These are phyloP conservation scores for Heliconius aoede DNA, from an alignment of 2,888 invertebrate species.

Conservation along the genomic window DNA sequence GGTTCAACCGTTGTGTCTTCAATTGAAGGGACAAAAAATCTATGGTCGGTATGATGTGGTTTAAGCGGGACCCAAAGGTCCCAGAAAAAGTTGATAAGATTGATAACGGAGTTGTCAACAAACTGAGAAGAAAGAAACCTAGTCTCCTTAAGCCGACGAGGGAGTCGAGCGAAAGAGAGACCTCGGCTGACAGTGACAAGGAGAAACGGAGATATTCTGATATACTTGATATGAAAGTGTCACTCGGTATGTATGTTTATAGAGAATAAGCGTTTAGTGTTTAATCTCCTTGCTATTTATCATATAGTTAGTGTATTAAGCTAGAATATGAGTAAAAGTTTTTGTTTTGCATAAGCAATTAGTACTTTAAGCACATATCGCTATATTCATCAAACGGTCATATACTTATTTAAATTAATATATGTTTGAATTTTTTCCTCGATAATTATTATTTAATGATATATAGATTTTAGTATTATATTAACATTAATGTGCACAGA, in stretches of 20 bases:
- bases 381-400: constrained; percentile 15
- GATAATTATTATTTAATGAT: neutral
- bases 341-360: neutral
- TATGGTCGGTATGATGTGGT: constrained; percentile 79
- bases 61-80: constrained; percentile 76
- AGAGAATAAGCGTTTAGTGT: constrained; percentile 13
- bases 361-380: constrained; percentile 33
- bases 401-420: neutral
- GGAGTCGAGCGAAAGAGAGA: constrained; percentile 78
- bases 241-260: constrained; percentile 65
- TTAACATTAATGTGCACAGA: neutral
- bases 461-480: neutral
- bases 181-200: constrained; percentile 77
- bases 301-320: neutral
- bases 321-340: neutral
- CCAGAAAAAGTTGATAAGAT: constrained; percentile 63
- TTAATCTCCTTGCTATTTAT: constrained; percentile 33
- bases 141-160: constrained; percentile 71
- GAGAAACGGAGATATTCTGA: constrained; percentile 77
- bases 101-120: constrained; percentile 69
- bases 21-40: constrained; percentile 34
- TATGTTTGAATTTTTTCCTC: neutral
- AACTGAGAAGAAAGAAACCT: constrained; percentile 74
- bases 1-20: constrained; percentile 22
- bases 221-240: constrained; percentile 76